phyloP scores from a whole-genome alignment of 92 coral and sea anemone genomes.

The Meandrina meandrites region DNA sequence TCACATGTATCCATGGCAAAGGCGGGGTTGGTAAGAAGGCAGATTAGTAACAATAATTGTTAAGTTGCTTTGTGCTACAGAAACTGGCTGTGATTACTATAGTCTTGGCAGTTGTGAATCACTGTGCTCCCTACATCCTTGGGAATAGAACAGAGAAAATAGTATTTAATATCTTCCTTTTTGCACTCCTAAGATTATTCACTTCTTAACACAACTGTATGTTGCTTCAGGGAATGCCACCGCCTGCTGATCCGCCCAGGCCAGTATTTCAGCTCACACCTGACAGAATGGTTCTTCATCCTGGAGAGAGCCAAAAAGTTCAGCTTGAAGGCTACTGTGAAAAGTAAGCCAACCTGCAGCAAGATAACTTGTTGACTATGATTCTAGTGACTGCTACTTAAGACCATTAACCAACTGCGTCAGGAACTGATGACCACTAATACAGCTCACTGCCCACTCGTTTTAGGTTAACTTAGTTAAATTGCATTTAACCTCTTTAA shows the following conservation, averaged over 20 bases:
- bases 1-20: no score
- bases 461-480: no score
- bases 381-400: background rate
- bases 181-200: background rate
- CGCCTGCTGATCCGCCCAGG: constrained; percentile 77
- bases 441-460: no score
- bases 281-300: constrained; percentile 90
- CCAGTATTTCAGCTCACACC: constrained; percentile 90
- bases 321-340: constrained; percentile 80
- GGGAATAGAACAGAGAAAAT: background rate
- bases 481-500: no score
- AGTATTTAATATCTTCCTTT: no score
- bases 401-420: no score
- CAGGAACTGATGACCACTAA: no score
- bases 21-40: no score
- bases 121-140: background rate
- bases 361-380: background rate
- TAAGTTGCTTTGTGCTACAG: background rate
- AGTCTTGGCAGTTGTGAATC: background rate
- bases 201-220: background rate
- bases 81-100: no score
- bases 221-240: constrained; percentile 70
- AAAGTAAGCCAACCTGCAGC: constrained; percentile 47
- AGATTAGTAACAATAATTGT: no score
- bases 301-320: constrained; percentile 93